Percentiles rank a stretch among this genome's conserved stretches.
These are phyloP conservation scores for Trogon melanurus DNA, from an alignment of 2,113 vertebrate species.

Conservation along the genomic window DNA sequence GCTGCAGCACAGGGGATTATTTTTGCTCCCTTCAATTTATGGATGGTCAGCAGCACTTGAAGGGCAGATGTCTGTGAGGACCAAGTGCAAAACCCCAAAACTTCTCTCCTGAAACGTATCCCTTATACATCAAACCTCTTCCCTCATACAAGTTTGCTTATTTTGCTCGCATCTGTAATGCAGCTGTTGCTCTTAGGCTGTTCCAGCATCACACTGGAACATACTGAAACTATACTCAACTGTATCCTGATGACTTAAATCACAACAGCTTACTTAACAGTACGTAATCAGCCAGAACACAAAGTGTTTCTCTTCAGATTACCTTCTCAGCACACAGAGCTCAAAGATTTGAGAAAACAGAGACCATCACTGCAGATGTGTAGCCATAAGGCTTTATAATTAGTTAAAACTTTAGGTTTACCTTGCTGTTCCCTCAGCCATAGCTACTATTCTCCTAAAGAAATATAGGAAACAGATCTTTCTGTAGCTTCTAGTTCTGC, in stretches of 20 bases:
- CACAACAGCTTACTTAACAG: neutral
- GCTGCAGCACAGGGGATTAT: neutral
- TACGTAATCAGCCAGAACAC: neutral
- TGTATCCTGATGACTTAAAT: neutral
- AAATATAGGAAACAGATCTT: neutral
- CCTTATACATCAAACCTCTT: accelerated
- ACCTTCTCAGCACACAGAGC: neutral
- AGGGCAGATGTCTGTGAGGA: neutral
- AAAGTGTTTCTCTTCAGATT: neutral
- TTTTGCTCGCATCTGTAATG: neutral
- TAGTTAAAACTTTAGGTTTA: neutral
- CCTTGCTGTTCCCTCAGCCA: neutral
- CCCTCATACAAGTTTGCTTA: neutral
- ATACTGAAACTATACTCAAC: neutral
- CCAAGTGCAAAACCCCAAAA: neutral
- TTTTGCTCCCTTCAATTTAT: neutral
- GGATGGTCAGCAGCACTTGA: accelerated
- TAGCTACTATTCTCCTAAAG: neutral
- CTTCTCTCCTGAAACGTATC: neutral
- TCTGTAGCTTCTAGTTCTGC: neutral
- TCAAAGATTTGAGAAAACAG: neutral
- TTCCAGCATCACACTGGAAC: neutral
- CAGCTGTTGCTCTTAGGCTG: neutral
- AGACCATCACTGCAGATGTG: neutral
- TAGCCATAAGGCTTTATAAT: neutral